Evolutionary conservation across 2,797 vertebrate species (phyloP), one percentile per base, ranked within the genome.

Genomic region (Periophthalmus magnuspinnatus): DNA sequence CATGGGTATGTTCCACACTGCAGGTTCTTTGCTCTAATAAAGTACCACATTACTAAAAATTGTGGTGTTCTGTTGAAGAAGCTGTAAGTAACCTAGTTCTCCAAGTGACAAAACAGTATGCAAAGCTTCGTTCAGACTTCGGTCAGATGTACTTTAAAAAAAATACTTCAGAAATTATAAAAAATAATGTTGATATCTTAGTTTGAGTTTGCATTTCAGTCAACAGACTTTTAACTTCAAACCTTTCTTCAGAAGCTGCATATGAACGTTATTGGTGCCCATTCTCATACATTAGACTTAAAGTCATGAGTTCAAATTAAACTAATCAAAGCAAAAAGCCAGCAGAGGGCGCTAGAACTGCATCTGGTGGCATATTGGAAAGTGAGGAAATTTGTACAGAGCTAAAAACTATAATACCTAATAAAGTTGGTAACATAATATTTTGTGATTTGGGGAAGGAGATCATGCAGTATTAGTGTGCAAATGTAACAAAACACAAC

Each of bases 41-140:
- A 83, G 81, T 58, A 72, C 68, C 65, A 74, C 36, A 73, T 56
- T 38, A 59, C 65, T 24, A 64, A 57, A 68, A 71, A 73, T 81
- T 21, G 22, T 48, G 41, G 67, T 60, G 14, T 63, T 22, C 38
- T 45, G 61, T 22, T 45, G 21, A 22, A 22, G 59, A 4, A 10
- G 5, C 59, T n/a, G n/a, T 50, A 50, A 41, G 21, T 14, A 24
- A 11, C 2, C 10, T 34, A 3, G 19, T 13, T 21, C 17, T 59
- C 7, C 2, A 58, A 58, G 57, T 28, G 32, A 19, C 16, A 9
- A 59, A 33, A 59, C 22, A 28, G 22, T 57, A 17, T 32, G 17
- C 14, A 32, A 57, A 32, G 14, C 13, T 55, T 22, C 6, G 3
- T n/a, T 22, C 8, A 2, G 19, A 52, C 52, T 9, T n/a, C n/a